These are phyloP conservation scores for Amblyopsis rosae DNA, from an alignment of 2,113 vertebrate species.

Conservation along the genomic window DNA sequence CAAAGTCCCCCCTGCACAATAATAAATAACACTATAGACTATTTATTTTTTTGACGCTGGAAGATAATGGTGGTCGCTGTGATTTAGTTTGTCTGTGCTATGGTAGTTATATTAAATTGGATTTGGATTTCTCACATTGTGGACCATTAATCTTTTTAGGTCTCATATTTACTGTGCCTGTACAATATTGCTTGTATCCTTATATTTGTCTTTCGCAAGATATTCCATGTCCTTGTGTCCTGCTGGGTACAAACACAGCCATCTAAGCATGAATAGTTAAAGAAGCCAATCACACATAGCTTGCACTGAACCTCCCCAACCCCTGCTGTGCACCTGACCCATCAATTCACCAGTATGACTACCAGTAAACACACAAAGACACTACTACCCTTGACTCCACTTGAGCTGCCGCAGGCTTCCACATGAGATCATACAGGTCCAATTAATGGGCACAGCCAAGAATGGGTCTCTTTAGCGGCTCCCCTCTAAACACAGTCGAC, in stretches of 20 bases:
- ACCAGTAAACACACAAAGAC: background rate
- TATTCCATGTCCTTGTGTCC: background rate
- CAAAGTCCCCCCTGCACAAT: conserved; percentile 4
- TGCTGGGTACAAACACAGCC: background rate
- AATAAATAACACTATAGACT: conserved; percentile 24
- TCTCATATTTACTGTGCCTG: background rate
- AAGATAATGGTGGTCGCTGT: background rate
- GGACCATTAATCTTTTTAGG: background rate
- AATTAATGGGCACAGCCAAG: conserved; percentile 43
- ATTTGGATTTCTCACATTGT: background rate
- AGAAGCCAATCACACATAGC: background rate
- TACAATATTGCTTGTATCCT: background rate
- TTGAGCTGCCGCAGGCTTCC: too few species aligned
- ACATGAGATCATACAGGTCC: conserved; percentile 21
- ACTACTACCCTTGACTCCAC: background rate
- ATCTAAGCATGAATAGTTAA: conserved; percentile 4
- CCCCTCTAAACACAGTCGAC: conserved; percentile 57
- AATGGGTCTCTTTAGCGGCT: conserved; percentile 13
- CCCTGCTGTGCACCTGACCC: background rate
- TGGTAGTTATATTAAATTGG: background rate
- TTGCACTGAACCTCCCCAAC: background rate
- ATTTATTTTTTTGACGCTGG: background rate
- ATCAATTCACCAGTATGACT: conserved; percentile 1
- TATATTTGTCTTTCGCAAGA: background rate
- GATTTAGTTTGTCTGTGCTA: background rate